phyloP scores from a whole-genome alignment of 1,140 invertebrate species.

The Bombus sibiricus region DNA sequence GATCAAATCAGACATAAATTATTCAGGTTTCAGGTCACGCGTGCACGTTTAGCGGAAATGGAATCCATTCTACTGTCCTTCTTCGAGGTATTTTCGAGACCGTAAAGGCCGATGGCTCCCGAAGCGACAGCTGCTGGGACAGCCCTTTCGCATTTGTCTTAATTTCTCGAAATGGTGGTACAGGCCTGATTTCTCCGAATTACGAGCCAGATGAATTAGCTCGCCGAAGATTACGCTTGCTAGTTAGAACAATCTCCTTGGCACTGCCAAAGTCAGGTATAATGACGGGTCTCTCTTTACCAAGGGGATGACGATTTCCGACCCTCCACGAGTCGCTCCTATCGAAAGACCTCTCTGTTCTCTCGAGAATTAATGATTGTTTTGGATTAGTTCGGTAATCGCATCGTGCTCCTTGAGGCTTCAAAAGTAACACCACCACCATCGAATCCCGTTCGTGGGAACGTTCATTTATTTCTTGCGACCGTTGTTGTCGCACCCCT shows the following conservation, averaged over 20 bases:
- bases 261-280: slow-evolving; percentile 24
- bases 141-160: slow-evolving; percentile 54
- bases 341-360: slow-evolving; percentile 15
- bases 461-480: slow-evolving; percentile 37
- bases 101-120: not conserved
- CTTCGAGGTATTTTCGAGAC: slow-evolving; percentile 33
- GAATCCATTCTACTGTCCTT: slow-evolving; percentile 43
- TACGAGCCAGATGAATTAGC: slow-evolving; percentile 38
- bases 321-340: slow-evolving; percentile 7
- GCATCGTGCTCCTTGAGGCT: slow-evolving; percentile 6
- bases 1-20: slow-evolving; percentile 49
- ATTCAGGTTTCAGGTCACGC: slow-evolving; percentile 36
- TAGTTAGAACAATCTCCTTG: slow-evolving; percentile 33
- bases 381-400: slow-evolving; percentile 44
- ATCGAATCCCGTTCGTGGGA: not conserved
- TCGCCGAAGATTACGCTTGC: slow-evolving; percentile 34
- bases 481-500: not conserved
- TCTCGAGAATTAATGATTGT: slow-evolving; percentile 48
- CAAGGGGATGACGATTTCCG: slow-evolving; percentile 11
- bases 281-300: not conserved
- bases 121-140: slow-evolving; percentile 40
- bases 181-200: slow-evolving; percentile 38
- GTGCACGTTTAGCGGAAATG: slow-evolving; percentile 46
- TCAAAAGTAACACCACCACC: slow-evolving; percentile 12
- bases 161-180: slow-evolving; percentile 26